Conservation (phyloP, 1,140 invertebrate genomes). For the Bombus pascuorum region DNA sequence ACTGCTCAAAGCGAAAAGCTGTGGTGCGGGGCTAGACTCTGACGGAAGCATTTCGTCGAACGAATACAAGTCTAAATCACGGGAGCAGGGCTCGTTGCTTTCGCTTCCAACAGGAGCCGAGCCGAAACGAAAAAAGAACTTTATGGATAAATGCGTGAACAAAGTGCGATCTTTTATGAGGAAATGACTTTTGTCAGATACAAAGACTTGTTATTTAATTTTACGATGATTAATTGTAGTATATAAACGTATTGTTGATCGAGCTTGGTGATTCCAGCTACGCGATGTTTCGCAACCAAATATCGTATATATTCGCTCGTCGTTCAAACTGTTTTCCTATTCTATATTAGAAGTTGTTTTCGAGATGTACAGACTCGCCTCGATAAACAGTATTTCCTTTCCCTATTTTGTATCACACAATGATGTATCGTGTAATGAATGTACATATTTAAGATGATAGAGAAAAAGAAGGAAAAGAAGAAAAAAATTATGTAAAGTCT, state of each 20-base stretch:
- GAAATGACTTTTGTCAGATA: slow-evolving; percentile 79
- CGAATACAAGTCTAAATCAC: slow-evolving; percentile 64
- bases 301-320: slow-evolving; percentile 7
- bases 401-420: not conserved
- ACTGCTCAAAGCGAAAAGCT: slow-evolving; percentile 76
- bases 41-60: slow-evolving; percentile 67
- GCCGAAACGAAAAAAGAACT: slow-evolving; percentile 87
- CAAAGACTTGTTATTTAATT: slow-evolving; percentile 71
- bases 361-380: slow-evolving; percentile 31
- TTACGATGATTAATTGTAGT: slow-evolving; percentile 49
- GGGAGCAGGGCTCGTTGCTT: slow-evolving; percentile 75
- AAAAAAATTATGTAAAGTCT: not conserved
- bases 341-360: slow-evolving; percentile 26
- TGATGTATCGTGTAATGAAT: slow-evolving; percentile 16
- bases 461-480: not conserved
- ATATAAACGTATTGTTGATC: slow-evolving; percentile 12
- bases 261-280: not conserved
- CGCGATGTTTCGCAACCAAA: slow-evolving; percentile 1
- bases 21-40: slow-evolving; percentile 77
- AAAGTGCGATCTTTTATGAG: slow-evolving; percentile 89
- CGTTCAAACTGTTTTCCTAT: not conserved
- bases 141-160: slow-evolving; percentile 90
- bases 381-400: slow-evolving; percentile 28
- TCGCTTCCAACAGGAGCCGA: slow-evolving; percentile 74
- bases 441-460: slow-evolving; percentile 18